These are phyloP conservation scores for Lasaia peninsularis DNA, from an alignment of 1,140 invertebrate genomes.

Conservation along the genomic window DNA sequence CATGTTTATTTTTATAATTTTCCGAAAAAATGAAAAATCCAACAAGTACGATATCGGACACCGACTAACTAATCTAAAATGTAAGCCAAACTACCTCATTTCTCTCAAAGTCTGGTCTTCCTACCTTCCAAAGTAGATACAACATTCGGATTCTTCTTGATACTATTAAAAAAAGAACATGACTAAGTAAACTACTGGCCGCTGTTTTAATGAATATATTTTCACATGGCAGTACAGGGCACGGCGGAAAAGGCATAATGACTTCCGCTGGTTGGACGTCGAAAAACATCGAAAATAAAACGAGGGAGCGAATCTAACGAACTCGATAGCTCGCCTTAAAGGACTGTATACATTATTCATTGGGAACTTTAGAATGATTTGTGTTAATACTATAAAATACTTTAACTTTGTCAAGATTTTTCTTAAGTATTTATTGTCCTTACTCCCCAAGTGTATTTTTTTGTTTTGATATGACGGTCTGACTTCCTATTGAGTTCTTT, in stretches of 20 bases:
- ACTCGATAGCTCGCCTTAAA: constrained; percentile 20
- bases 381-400: not conserved
- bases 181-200: constrained; percentile 40
- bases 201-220: constrained; percentile 71
- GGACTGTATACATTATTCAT: constrained; percentile 10
- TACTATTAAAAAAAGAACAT: constrained; percentile 26
- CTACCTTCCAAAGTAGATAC: not conserved
- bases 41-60: too few species aligned
- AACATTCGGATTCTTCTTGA: constrained; percentile 9
- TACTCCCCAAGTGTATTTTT: too few species aligned
- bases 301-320: constrained; percentile 31
- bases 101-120: not conserved
- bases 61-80: too few species aligned
- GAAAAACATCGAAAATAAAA: constrained; percentile 67
- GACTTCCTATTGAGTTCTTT: too few species aligned
- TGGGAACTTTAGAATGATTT: not conserved
- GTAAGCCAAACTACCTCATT: too few species aligned
- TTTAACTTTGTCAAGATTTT: too few species aligned
- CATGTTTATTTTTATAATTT: too few species aligned
- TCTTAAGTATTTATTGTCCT: too few species aligned
- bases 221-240: constrained; percentile 59
- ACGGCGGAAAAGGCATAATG: constrained; percentile 70
- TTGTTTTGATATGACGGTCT: too few species aligned
- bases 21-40: too few species aligned
- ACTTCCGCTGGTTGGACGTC: constrained; percentile 61